A percentile compares a stretch with the other conserved stretches of the same genome.
These are phyloP conservation scores for Megaceryle torquata DNA, from an alignment of 2,113 vertebrate genomes.

Conservation along the genomic window DNA sequence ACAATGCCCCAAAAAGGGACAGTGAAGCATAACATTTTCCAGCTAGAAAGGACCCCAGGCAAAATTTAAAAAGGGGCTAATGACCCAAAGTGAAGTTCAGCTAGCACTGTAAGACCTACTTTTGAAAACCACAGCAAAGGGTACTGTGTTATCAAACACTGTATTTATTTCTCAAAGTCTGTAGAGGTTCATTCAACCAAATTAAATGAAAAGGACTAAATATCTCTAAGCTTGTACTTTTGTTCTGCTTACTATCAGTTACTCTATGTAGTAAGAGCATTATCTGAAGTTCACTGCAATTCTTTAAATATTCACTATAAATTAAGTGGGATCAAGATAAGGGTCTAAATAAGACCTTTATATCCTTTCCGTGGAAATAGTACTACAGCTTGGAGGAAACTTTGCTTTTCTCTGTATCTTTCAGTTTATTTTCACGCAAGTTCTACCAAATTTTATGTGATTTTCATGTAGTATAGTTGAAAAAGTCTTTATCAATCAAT, in stretches of 20 bases:
- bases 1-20: background rate
- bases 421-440: background rate
- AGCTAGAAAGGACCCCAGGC: background rate
- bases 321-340: background rate
- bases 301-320: background rate
- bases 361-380: background rate
- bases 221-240: background rate
- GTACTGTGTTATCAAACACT: background rate
- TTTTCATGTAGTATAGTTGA: background rate
- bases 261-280: background rate
- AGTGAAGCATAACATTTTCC: background rate
- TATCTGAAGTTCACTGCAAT: background rate
- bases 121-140: background rate
- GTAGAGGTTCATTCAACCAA: background rate
- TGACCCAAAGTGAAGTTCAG: background rate
- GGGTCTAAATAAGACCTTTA: background rate
- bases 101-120: background rate
- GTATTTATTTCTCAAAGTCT: background rate
- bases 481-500: background rate
- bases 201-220: background rate
- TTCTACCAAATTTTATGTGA: background rate
- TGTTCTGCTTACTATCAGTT: background rate
- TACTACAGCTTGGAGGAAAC: background rate
- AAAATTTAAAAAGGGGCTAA: background rate
- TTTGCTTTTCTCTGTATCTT: background rate